phyloP scores from a whole-genome alignment of 2,888 invertebrate genomes.

The Catocala fraxini region DNA sequence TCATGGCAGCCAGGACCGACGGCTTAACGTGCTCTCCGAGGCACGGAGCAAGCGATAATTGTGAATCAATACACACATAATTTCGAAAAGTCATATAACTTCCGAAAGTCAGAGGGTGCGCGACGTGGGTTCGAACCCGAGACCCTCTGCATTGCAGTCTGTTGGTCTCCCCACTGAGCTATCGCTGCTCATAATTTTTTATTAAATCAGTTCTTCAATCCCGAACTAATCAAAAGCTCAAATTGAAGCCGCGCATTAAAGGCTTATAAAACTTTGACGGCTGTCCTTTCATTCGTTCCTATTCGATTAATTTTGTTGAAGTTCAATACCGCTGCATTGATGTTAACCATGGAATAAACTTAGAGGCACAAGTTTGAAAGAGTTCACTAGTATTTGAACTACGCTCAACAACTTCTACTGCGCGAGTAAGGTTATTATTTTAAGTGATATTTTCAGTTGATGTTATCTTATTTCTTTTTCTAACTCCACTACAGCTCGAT shows the following conservation, averaged over 20 bases:
- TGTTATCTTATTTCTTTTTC: slow-evolving; percentile 20
- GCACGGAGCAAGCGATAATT: no score
- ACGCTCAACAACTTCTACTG: slow-evolving; percentile 22
- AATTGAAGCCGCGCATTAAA: slow-evolving; percentile 9
- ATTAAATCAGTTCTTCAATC: slow-evolving; percentile 22
- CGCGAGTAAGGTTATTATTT: slow-evolving; percentile 26
- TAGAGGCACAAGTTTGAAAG: slow-evolving; percentile 18
- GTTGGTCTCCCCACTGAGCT: no score
- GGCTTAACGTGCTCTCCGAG: no score
- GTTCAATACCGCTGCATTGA: slow-evolving; percentile 15
- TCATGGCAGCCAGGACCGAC: no score
- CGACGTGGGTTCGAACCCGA: no score
- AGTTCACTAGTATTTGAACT: slow-evolving; percentile 18
- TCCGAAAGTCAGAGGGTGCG: no score
- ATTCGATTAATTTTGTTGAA: slow-evolving; percentile 29
- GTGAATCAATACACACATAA: no score
- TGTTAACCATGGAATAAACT: slow-evolving; percentile 5
- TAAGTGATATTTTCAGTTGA: slow-evolving; percentile 15
- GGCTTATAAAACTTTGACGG: slow-evolving; percentile 7
- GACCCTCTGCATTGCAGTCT: no score
- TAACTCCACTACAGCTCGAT: slow-evolving; percentile 14
- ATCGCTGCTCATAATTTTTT: no score
- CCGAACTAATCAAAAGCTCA: slow-evolving; percentile 10
- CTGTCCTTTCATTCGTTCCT: slow-evolving; percentile 16
- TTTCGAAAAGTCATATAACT: no score